Percentiles rank a stretch among this genome's conserved stretches.
Conservation (phyloP, 2,888 invertebrate genomes). For the Girardia tigrina region DNA sequence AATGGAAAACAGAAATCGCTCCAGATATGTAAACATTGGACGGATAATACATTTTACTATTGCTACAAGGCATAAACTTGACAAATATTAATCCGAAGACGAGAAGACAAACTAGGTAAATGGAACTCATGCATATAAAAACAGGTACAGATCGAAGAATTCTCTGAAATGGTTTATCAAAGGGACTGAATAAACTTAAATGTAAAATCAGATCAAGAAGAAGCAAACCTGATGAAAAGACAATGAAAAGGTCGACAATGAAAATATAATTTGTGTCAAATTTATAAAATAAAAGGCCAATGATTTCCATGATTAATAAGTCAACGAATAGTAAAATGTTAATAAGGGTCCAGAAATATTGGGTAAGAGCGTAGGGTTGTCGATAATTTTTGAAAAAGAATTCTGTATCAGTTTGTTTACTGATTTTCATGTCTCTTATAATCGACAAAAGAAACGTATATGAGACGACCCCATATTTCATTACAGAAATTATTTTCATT, state of each 20-base stretch:
- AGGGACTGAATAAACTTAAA: neutral
- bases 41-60: neutral
- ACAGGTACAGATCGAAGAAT: neutral
- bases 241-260: neutral
- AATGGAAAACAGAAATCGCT: neutral
- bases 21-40: neutral
- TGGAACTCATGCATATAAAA: neutral
- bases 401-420: neutral
- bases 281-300: neutral
- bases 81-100: neutral
- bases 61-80: neutral
- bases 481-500: neutral
- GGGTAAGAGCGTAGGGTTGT: neutral
- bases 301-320: neutral
- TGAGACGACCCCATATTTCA: neutral
- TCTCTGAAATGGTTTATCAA: neutral
- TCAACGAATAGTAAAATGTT: neutral
- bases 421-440: neutral
- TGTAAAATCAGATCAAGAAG: conserved; percentile 1
- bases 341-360: neutral
- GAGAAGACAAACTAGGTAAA: neutral
- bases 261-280: conserved; percentile 8
- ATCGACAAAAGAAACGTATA: neutral
- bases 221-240: neutral
- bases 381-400: neutral